A percentile compares a stretch with the other conserved stretches of the same genome.
Evolutionary conservation across 2,797 vertebrate species (phyloP).

Genomic region (Gobio occitaniae): DNA sequence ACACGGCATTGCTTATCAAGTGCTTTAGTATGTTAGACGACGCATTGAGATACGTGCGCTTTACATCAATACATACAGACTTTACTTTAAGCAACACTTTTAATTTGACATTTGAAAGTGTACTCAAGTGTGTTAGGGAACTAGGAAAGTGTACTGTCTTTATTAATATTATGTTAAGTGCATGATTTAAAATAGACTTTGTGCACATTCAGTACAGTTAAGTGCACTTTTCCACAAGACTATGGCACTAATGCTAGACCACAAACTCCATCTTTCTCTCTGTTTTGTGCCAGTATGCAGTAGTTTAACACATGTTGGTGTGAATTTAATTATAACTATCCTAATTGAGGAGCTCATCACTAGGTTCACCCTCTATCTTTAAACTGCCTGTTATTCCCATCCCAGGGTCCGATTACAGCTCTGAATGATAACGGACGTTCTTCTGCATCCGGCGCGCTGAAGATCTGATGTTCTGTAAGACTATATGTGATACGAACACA

Average conservation of each 20-base stretch:
- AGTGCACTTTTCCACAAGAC: background rate
- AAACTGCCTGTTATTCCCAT: conserved; percentile 37
- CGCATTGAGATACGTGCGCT: background rate
- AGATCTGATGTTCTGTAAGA: conserved; percentile 23
- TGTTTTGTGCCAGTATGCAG: background rate
- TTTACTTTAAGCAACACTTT: background rate
- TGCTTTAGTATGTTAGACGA: background rate
- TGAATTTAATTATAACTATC: conserved; percentile 32
- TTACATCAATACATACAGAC: background rate
- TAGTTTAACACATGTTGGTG: conserved; percentile 7
- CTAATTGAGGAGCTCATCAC: conserved; percentile 30
- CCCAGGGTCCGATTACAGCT: conserved; percentile 28
- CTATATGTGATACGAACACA: conserved; percentile 18
- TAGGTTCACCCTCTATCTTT: conserved; percentile 40
- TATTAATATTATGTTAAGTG: background rate
- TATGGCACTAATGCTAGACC: background rate
- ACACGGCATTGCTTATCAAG: too few relatives aligned
- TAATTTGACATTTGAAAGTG: background rate
- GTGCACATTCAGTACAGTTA: background rate
- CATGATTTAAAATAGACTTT: background rate
- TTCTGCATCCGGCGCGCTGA: conserved; percentile 15
- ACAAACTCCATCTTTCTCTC: background rate
- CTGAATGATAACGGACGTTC: conserved; percentile 11
- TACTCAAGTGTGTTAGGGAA: background rate
- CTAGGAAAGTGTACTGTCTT: background rate